Evolutionary conservation across 2,797 vertebrate species (phyloP), one percentile per base, ranked within the genome.

Genomic region (Danio choprae): DNA sequence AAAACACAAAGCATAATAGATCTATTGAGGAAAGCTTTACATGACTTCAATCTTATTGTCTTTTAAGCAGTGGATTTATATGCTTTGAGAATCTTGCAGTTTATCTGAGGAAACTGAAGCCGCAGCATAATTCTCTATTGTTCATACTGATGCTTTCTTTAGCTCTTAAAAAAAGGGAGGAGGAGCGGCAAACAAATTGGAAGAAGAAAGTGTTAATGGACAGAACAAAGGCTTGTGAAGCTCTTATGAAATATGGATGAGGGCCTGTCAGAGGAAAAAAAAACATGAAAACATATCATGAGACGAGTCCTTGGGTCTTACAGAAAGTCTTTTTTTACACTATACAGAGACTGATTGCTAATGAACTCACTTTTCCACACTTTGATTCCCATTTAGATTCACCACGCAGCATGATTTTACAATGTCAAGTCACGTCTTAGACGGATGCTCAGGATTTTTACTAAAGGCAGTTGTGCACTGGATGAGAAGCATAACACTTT

Each of bases 211-310:
- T 60, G 53, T 73, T 85, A 82, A 87, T 87, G 76, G 79, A 53
- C 67, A 85, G 84, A 89, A 87, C 76, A 87, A 89, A 85, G 68
- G 59, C 75, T 51, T 58, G 82, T 53, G 48, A 13, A 79, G 85
- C 56, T 85, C 84, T 43, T 59, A 51, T 83, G 84, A 80, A 86
- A 81, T 55, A 44, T 20, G 60, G 81, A 86, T 80, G 69, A 89
- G 84, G 72, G 65, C 70, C 84, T 81, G 81, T 87, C 87, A 88
- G 43, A 40, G 13, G 51, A 43, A 43, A 41, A 5, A 84, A 77
- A 77, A 67, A 62, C 53, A 48, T 18, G 60, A 74, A 81, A 87
- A 84, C 79, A 80, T 79, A 53, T 53, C 64, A 86, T 83, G 81
- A 81, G 83, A 83, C 36, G 73, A 79, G 80, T 83, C 79, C 60